Evolutionary conservation across 53 echinoderm and acorn worm genomes (phyloP), one percentile per base, ranked within the genome.

Genomic region (Actinopyga echinites): DNA sequence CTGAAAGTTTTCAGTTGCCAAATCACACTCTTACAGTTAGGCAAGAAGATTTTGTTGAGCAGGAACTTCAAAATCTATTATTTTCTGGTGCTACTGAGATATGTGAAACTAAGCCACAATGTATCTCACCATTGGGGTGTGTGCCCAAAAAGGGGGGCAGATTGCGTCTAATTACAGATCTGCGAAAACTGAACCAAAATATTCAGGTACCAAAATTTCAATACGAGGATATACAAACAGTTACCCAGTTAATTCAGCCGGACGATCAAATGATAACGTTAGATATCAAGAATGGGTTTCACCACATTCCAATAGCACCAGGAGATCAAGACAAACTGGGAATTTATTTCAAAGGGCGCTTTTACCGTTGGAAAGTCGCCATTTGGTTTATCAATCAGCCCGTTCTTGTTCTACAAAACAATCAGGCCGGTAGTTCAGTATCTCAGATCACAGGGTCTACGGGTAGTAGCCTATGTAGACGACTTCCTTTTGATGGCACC

Each of bases 251-350:
- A 24, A 55, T 86, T 37, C 62, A 64, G 31, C 49, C 62, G 0
- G 63, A 82, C 30, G 88, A 83, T 42, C 40, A 31, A 11, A 42
- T 87, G 61, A 26, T 71, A 57, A 83, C 83, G n/a, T 8, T 82
- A 37, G 88, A 87, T 61, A 69, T 87, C 56, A 83, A 83, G 37
- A 83, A 82, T 74, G 88, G 88, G 20, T 87, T 87, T 83, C 73
- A 74, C 54, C 88, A 87, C 30, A 60, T 87, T 23, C 83, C 83
- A 38, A 83, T 87, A 23, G 11, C 15, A 56, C n/a, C 26, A 71
- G 43, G 58, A 29, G 73, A 2, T 35, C 84, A 74, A 35, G 32
- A 69, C 15, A 74, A 71, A 30, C 57, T 84, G 62, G 84, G 84
- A 6, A 54, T 84, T 56, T 19, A 6, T 11, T 84, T 57, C 57